Conservation (phyloP, 2,113 vertebrate genomes). For the Mirza zaza region DNA sequence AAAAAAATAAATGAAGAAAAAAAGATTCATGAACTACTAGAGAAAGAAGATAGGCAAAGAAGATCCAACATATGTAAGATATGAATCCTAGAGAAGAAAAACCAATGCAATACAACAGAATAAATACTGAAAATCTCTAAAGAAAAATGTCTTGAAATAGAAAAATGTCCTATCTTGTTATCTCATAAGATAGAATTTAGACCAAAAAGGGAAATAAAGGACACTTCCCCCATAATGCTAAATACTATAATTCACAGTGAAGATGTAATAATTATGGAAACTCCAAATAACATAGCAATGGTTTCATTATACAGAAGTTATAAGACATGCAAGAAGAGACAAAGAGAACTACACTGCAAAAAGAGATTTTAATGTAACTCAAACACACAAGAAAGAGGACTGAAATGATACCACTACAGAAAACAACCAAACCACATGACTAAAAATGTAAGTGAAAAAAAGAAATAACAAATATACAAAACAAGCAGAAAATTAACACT, state of each 20-base stretch:
- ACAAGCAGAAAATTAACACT: no score
- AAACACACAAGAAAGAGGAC: no score
- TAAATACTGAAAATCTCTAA: not conserved
- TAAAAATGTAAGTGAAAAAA: no score
- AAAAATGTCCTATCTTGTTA: not conserved
- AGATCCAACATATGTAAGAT: not conserved
- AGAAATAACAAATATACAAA: no score
- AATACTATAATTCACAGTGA: not conserved
- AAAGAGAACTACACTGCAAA: not conserved
- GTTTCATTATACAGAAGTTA: not conserved
- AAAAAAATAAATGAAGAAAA: not conserved
- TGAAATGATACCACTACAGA: no score
- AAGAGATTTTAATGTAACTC: not conserved
- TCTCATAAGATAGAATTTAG: not conserved
- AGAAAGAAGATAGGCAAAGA: not conserved
- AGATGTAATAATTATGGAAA: not conserved
- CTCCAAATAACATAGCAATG: not conserved
- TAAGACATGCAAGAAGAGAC: not conserved
- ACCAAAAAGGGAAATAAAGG: not conserved
- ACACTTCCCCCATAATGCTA: not conserved
- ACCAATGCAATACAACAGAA: not conserved
- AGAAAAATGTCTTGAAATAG: not conserved
- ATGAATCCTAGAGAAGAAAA: not conserved
- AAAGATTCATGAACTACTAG: not conserved
- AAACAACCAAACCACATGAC: no score